Percentiles rank a stretch among this genome's conserved stretches.
Evolutionary conservation across 2,888 invertebrate species (phyloP).

Genomic region (Thysanoteuthis rhombus): DNA sequence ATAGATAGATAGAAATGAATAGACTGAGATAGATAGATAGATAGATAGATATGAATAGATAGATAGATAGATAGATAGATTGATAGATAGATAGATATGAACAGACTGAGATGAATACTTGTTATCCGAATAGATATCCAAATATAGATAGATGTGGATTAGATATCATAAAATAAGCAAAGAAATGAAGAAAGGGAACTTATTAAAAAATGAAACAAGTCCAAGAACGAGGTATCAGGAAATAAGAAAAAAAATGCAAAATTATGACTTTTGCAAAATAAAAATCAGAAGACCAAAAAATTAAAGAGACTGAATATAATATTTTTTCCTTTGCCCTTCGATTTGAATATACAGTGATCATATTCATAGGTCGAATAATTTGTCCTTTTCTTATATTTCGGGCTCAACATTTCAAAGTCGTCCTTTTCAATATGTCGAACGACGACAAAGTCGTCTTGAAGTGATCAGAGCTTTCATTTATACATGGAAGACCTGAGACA

Average conservation of each 20-base stretch:
- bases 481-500: not conserved
- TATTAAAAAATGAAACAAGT: not conserved
- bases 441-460: not conserved
- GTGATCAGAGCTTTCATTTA: not conserved
- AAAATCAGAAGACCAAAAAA: not conserved
- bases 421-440: not conserved
- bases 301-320: not conserved
- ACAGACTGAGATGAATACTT: no score
- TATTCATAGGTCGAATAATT: constrained; percentile 12
- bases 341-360: not conserved
- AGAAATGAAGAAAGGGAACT: not conserved
- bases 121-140: no score
- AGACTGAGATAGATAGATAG: no score
- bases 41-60: no score
- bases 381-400: not conserved
- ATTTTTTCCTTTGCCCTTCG: not conserved
- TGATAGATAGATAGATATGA: no score
- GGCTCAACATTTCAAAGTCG: not conserved
- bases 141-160: not conserved
- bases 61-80: no score
- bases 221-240: not conserved
- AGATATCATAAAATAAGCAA: not conserved
- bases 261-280: not conserved
- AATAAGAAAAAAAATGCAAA: not conserved
- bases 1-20: no score